phyloP scores from a whole-genome alignment of 2,797 vertebrate genomes.

The Podarcis siculus region DNA sequence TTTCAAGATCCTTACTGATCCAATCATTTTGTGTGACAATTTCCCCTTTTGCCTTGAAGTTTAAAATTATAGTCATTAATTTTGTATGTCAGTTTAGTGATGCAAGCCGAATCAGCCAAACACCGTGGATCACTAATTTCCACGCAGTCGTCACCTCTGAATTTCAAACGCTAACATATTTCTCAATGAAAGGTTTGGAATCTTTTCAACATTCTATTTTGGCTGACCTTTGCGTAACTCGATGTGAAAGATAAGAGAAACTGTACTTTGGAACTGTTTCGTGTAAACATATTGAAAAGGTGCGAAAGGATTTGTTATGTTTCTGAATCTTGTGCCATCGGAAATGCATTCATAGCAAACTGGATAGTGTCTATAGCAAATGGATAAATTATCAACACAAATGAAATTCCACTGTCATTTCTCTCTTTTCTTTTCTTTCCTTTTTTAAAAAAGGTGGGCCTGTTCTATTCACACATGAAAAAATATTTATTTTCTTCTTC shows the following conservation, averaged over 20 bases:
- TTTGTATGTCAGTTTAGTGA: slow-evolving; percentile 34
- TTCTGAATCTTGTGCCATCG: neutral
- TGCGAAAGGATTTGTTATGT: neutral
- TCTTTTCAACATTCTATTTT: neutral
- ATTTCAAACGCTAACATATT: slow-evolving; percentile 25
- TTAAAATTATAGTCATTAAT: slow-evolving; percentile 42
- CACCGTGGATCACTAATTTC: slow-evolving; percentile 28
- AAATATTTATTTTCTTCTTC: too few species aligned
- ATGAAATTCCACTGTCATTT: neutral
- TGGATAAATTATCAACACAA: neutral
- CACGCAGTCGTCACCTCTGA: slow-evolving; percentile 15
- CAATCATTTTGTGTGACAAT: slow-evolving; percentile 42
- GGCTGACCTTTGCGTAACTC: slow-evolving; percentile 6
- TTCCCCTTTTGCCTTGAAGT: slow-evolving; percentile 22
- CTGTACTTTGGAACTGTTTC: neutral
- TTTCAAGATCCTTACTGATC: slow-evolving; percentile 33
- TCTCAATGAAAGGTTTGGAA: slow-evolving; percentile 3
- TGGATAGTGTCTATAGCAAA: neutral
- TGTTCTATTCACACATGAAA: neutral
- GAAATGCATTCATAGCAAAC: neutral
- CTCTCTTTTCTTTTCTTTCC: neutral
- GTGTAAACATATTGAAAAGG: slow-evolving; percentile 11
- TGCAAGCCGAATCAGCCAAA: slow-evolving; percentile 25
- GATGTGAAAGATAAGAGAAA: neutral
- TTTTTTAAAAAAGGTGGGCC: neutral